phyloP scores from a whole-genome alignment of 2,888 invertebrate genomes.

The Pegoplata infirma region DNA sequence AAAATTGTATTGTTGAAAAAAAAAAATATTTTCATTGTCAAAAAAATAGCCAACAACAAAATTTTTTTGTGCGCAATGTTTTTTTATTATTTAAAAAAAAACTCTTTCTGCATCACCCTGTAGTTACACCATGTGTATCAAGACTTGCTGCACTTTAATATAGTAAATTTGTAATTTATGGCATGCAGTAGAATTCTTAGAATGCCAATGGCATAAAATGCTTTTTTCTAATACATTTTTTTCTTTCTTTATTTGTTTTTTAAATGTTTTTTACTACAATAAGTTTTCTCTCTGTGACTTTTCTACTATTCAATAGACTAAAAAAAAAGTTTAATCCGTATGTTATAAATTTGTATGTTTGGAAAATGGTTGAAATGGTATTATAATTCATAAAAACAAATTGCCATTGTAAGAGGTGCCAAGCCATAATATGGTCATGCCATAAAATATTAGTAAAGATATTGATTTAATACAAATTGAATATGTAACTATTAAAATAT shows the following conservation, averaged over 20 bases:
- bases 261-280: no score
- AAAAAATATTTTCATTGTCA: no score
- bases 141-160: conserved; percentile 13
- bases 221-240: conserved; percentile 25
- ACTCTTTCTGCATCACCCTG: no score
- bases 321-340: conserved; percentile 21
- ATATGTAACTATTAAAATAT: no score
- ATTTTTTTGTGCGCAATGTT: no score
- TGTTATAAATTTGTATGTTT: conserved; percentile 22
- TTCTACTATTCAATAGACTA: neutral
- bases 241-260: neutral
- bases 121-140: neutral
- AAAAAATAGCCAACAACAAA: no score
- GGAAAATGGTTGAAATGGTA: conserved; percentile 17
- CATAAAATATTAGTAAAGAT: neutral
- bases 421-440: neutral
- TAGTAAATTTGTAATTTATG: conserved; percentile 51
- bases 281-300: neutral
- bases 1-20: no score
- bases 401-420: conserved; percentile 34
- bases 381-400: conserved; percentile 31
- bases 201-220: conserved; percentile 53
- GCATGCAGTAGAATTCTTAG: conserved; percentile 56
- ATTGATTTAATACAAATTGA: neutral
- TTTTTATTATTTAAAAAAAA: no score